phyloP scores from a whole-genome alignment of 2,113 vertebrate species.

The Dromaius novaehollandiae region DNA sequence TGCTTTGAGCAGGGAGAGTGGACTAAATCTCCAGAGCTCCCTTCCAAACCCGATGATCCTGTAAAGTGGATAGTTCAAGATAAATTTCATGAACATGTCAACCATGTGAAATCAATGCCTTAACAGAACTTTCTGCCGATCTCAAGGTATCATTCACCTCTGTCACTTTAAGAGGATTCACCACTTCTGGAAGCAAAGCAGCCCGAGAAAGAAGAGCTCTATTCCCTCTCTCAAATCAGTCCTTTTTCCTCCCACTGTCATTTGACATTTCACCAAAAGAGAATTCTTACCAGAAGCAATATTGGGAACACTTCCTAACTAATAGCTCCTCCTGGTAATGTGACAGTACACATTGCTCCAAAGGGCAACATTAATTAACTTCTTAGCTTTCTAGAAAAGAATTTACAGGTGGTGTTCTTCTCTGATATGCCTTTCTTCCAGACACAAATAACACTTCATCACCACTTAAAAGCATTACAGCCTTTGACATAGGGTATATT shows the following conservation, averaged over 20 bases:
- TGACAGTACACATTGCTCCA: background rate
- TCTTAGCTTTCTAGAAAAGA: background rate
- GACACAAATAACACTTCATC: background rate
- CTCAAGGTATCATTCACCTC: background rate
- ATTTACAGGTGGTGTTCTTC: background rate
- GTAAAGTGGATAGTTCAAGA: background rate
- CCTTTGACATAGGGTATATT: background rate
- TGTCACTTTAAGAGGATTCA: background rate
- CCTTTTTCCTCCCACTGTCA: background rate
- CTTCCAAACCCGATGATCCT: background rate
- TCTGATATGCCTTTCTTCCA: background rate
- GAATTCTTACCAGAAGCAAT: background rate
- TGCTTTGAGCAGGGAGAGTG: background rate
- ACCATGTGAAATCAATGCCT: background rate
- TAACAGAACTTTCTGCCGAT: background rate
- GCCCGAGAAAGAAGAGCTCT: background rate
- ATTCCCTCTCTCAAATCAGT: background rate
- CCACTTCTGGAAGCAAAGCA: background rate
- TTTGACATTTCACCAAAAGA: background rate
- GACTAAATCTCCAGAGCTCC: background rate
- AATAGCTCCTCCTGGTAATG: background rate
- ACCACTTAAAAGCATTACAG: background rate
- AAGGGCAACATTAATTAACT: background rate
- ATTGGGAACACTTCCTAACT: background rate
- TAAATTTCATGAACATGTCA: fast-evolving